These are phyloP conservation scores for Anoura caudifer DNA, from an alignment of 2,113 vertebrate species.

Conservation along the genomic window DNA sequence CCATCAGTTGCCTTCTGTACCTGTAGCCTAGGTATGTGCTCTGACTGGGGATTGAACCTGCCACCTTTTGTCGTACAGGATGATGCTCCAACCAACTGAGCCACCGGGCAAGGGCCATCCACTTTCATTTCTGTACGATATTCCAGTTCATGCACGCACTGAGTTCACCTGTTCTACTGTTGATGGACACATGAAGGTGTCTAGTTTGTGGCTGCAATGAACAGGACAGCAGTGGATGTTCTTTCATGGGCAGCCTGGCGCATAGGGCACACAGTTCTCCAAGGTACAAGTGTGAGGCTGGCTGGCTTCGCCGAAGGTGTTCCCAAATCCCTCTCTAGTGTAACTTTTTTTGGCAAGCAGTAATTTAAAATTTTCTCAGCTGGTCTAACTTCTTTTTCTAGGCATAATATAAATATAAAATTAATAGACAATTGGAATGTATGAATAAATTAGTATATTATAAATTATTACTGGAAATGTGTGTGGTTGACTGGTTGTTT, in stretches of 20 bases:
- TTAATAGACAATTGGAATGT: background rate
- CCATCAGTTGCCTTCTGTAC: no score
- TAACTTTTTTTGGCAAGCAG: background rate
- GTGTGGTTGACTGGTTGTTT: background rate
- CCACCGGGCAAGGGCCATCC: no score
- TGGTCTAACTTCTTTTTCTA: background rate
- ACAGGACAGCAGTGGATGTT: background rate
- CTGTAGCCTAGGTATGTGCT: no score
- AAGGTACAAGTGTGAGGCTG: background rate
- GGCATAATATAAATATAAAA: background rate
- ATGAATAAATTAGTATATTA: background rate
- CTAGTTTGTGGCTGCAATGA: background rate
- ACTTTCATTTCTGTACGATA: background rate
- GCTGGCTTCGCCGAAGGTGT: background rate
- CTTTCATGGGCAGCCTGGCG: no score
- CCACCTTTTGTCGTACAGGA: no score
- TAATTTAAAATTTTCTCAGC: slow-evolving; percentile 5
- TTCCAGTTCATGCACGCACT: background rate
- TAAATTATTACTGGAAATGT: background rate
- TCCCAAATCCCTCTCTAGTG: background rate
- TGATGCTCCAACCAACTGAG: no score
- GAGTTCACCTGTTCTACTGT: background rate
- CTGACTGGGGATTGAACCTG: no score
- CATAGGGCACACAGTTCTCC: background rate
- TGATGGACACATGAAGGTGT: background rate